phyloP scores from a whole-genome alignment of 1,140 invertebrate species.

The Spodoptera frugiperda region DNA sequence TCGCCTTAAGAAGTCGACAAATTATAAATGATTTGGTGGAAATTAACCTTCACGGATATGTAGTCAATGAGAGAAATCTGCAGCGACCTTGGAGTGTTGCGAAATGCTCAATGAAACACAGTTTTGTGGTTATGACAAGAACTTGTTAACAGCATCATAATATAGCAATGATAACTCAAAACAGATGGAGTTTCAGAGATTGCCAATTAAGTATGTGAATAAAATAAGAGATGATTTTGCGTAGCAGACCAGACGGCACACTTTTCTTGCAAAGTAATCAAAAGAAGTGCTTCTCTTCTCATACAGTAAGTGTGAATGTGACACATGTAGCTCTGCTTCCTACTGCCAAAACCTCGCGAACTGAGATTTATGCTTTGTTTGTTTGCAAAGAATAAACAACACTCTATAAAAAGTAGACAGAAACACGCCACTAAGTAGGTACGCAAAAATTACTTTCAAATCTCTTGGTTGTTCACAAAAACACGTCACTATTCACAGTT shows the following conservation, averaged over 20 bases:
- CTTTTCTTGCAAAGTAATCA: no score
- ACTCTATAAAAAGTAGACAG: no score
- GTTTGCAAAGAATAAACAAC: no score
- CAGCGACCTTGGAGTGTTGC: constrained; percentile 18
- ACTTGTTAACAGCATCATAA: neutral
- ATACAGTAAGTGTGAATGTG: no score
- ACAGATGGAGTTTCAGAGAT: no score
- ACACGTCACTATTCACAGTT: constrained; percentile 6
- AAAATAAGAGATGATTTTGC: no score
- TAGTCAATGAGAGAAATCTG: constrained; percentile 34
- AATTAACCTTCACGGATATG: constrained; percentile 20
- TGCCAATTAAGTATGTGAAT: neutral
- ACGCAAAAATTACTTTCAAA: neutral
- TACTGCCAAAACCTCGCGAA: no score
- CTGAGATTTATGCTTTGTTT: no score
- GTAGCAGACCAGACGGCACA: no score
- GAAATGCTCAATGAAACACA: constrained; percentile 14
- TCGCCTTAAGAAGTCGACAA: neutral
- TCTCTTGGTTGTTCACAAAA: neutral
- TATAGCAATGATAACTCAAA: neutral
- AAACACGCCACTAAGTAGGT: no score
- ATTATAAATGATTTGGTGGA: neutral
- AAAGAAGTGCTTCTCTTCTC: no score
- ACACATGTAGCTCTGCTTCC: no score
- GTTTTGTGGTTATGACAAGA: neutral